These are phyloP conservation scores for Chrysoperla carnea DNA, from an alignment of 1,140 invertebrate species.

Conservation along the genomic window DNA sequence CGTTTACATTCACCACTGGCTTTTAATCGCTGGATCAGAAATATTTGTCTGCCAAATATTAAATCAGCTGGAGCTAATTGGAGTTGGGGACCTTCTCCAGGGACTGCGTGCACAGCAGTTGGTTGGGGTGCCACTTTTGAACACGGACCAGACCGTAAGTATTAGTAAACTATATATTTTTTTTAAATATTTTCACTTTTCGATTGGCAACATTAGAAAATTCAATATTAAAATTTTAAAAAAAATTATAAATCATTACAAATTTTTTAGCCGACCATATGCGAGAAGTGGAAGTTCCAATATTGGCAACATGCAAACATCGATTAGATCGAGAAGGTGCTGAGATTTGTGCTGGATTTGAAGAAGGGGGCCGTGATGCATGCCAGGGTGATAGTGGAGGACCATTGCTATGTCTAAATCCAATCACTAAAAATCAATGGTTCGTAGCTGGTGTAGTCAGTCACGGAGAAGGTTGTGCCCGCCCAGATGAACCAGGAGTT, in stretches of 20 bases:
- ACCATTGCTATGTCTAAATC: conserved; percentile 53
- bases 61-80: conserved; percentile 31
- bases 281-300: conserved; percentile 49
- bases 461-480: conserved; percentile 65
- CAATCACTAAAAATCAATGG: conserved; percentile 38
- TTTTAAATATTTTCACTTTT: not conserved
- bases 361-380: conserved; percentile 56
- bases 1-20: conserved; percentile 42
- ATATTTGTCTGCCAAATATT: conserved; percentile 44
- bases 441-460: conserved; percentile 61
- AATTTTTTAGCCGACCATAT: conserved; percentile 38
- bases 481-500: conserved; percentile 57
- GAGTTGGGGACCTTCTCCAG: conserved; percentile 34
- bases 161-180: conserved; percentile 4
- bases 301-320: conserved; percentile 36
- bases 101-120: conserved; percentile 45
- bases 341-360: conserved; percentile 57
- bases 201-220: not conserved
- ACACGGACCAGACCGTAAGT: conserved; percentile 55
- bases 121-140: conserved; percentile 63
- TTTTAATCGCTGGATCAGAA: conserved; percentile 63
- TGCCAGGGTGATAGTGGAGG: conserved; percentile 71
- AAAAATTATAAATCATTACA: not conserved
- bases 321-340: conserved; percentile 34
- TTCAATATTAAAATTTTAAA: not conserved